These are phyloP conservation scores for Centropristis striata DNA, from an alignment of 2,113 vertebrate species.

Conservation along the genomic window DNA sequence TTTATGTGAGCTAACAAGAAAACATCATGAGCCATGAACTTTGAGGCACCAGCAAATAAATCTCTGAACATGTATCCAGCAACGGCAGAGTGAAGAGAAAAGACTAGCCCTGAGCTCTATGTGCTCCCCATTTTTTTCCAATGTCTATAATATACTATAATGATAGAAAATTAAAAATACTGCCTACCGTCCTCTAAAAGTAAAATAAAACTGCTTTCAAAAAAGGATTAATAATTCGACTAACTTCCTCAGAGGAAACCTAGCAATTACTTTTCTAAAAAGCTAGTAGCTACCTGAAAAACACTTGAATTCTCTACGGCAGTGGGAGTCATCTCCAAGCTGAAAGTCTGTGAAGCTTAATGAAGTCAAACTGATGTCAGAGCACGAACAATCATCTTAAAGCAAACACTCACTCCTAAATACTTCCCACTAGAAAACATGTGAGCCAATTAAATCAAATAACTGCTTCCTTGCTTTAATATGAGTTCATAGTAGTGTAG, in stretches of 20 bases:
- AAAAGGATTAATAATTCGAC: not conserved
- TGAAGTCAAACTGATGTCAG: constrained; percentile 13
- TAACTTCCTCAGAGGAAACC: not conserved
- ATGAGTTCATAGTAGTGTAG: not conserved
- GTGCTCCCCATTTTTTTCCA: not conserved
- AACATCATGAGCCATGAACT: not conserved
- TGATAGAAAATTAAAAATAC: not conserved
- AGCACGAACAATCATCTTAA: constrained; percentile 2
- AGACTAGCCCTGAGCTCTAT: constrained; percentile 8
- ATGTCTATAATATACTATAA: not conserved
- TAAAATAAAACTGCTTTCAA: not conserved
- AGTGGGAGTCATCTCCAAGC: not conserved
- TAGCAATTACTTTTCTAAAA: not conserved
- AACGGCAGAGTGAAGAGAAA: not conserved
- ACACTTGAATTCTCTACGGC: constrained; percentile 1
- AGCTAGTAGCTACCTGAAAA: constrained; percentile 5
- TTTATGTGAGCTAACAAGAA: constrained; percentile 1
- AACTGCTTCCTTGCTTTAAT: not conserved
- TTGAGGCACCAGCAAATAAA: not conserved
- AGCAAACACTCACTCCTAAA: not conserved
- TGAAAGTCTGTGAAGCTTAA: constrained; percentile 1
- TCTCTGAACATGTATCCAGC: not conserved
- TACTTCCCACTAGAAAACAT: constrained; percentile 8
- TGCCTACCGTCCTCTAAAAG: not conserved
- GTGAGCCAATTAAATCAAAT: constrained; percentile 5